Base-by-base conservation (phyloP, 2,888 invertebrate genomes). In the Parnassius mnemosyne region DNA sequence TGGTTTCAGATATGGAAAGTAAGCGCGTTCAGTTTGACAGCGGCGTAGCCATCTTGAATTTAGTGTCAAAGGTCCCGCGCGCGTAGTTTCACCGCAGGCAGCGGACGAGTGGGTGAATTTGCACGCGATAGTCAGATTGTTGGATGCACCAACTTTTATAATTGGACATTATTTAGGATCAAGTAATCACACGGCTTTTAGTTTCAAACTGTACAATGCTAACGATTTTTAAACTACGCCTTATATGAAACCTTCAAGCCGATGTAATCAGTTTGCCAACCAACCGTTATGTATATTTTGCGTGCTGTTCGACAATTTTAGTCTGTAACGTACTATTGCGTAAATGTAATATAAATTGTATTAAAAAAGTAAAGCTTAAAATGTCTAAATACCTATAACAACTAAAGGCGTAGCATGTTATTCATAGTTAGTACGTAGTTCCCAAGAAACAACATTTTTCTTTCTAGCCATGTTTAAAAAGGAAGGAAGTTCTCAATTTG, bases 31-130 rank as follows among this genome's bases (percentile, higher is more conserved):
- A 80, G 77, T 86, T 84, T 84, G 87, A 85, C 87, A 86, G 83
- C 75, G 75, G 69, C 63, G 74, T 81, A 70, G 83, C 87, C 88
- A 87, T 89, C 79, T 89, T 87, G 80, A 68, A 77, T 83, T 79
- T 71, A 73, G 78, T 84, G 85, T 84, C 89, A 89, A 74, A 87
- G 89, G 84, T 89, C 81, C 79, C 67, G 77, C 75, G 81, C 80
- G 51, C 56, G 76, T 78, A 72, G 85, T 89, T 87, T 87, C 87
- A 78, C 86, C 78, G 59, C 76, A 72, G 75, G 76, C 76, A 57
- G 60, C 44, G 79, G 81, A 85, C 83, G 81, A 80, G 80, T 76
- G 74, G 78, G 76, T 79, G 78, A 81, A 81, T 84, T 80, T 68
- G 79, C 78, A 78, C 77, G 75, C 74, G 75, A 79, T 76, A 68